phyloP scores from a whole-genome alignment of 2,797 vertebrate species.

The Hafferia zeledoni region DNA sequence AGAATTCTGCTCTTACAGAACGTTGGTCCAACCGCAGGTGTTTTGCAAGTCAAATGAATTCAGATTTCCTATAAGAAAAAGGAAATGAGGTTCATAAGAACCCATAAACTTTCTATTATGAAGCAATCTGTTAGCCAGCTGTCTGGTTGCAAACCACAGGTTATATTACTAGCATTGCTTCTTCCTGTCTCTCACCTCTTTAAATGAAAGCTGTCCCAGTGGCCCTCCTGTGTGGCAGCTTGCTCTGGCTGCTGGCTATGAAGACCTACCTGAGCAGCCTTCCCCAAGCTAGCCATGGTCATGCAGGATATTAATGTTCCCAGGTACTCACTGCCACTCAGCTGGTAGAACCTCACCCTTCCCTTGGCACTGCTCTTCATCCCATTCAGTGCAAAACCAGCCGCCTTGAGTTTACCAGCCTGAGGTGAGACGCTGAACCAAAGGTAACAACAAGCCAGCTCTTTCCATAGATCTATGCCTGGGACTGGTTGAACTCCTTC shows the following conservation, averaged over 20 bases:
- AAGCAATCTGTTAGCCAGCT: slow-evolving; percentile 63
- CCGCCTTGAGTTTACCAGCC: neutral
- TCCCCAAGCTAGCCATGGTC: neutral
- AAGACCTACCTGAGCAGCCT: neutral
- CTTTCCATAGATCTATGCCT: neutral
- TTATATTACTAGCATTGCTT: slow-evolving; percentile 33
- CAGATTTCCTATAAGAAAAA: slow-evolving; percentile 52
- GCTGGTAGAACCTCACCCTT: neutral
- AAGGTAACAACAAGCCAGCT: neutral
- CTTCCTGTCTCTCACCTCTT: slow-evolving; percentile 51
- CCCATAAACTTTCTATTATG: slow-evolving; percentile 58
- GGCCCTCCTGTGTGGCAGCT: slow-evolving; percentile 11
- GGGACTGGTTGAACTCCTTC: neutral
- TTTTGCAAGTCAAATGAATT: slow-evolving; percentile 34
- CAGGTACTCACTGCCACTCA: neutral
- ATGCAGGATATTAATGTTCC: neutral
- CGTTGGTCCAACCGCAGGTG: neutral
- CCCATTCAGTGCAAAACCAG: neutral
- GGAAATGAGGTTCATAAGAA: slow-evolving; percentile 54
- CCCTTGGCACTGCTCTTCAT: neutral
- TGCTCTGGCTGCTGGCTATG: neutral
- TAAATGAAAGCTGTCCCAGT: slow-evolving; percentile 23
- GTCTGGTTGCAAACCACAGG: slow-evolving; percentile 53
- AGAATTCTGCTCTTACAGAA: neutral
- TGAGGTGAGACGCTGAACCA: neutral